Evolutionary conservation across 2,888 invertebrate species (phyloP).

Genomic region (Pteria penguin): DNA sequence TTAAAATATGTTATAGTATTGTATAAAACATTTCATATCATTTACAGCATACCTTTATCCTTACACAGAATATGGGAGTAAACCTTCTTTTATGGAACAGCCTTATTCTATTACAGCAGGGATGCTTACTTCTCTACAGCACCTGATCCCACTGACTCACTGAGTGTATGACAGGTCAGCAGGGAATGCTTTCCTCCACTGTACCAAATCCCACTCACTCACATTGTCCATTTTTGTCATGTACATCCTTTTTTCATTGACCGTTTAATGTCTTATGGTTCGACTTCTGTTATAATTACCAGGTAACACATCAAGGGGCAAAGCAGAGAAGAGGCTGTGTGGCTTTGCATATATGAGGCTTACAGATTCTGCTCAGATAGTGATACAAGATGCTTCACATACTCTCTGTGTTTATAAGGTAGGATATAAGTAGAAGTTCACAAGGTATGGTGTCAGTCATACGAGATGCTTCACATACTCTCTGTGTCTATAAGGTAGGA

Average conservation of each 20-base stretch:
- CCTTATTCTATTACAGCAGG: too few relatives aligned
- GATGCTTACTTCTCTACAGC: too few relatives aligned
- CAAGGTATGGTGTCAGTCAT: neutral
- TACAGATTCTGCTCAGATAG: conserved; percentile 56
- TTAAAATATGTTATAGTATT: too few relatives aligned
- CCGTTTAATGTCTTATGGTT: neutral
- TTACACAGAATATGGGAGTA: too few relatives aligned
- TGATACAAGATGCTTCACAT: conserved; percentile 57
- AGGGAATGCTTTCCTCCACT: too few relatives aligned
- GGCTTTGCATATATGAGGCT: conserved; percentile 90
- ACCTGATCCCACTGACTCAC: too few relatives aligned
- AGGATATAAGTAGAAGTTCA: conserved; percentile 83
- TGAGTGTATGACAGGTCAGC: too few relatives aligned
- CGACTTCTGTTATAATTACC: conserved; percentile 29
- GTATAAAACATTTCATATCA: too few relatives aligned
- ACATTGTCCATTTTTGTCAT: neutral
- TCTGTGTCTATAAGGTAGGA: too few relatives aligned
- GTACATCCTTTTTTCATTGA: neutral
- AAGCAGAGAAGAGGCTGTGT: conserved; percentile 85
- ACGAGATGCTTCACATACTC: neutral
- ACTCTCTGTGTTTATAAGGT: conserved; percentile 61
- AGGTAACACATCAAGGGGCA: conserved; percentile 68
- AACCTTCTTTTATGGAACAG: too few relatives aligned
- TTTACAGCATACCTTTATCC: too few relatives aligned
- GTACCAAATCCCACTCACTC: neutral